Evolutionary conservation across 2,888 invertebrate species (phyloP).

Genomic region (Craniophora ligustri): DNA sequence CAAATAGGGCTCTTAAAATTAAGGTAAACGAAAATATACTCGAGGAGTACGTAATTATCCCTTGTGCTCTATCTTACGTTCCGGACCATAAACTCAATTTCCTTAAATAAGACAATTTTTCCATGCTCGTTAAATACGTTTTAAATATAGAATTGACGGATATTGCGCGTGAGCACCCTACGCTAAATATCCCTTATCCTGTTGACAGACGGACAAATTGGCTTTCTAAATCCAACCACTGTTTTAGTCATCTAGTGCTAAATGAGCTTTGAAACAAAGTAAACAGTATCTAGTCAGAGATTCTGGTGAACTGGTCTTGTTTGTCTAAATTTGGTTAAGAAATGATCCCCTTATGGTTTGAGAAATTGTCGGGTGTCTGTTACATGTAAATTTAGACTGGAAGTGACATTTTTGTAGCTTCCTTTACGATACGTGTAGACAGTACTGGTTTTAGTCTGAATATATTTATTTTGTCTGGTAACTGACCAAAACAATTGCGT

Average conservation of each 20-base stretch:
- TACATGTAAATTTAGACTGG: constrained; percentile 60
- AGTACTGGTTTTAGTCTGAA: constrained; percentile 2
- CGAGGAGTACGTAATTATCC: neutral
- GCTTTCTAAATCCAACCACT: constrained; percentile 71
- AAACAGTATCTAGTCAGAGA: constrained; percentile 1
- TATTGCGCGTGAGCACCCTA: constrained; percentile 57
- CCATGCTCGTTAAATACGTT: constrained; percentile 21
- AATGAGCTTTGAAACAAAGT: constrained; percentile 20
- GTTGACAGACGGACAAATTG: constrained; percentile 84
- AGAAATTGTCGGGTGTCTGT: constrained; percentile 66
- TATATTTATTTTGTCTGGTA: constrained; percentile 33
- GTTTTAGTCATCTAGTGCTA: constrained; percentile 48
- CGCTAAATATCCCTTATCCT: constrained; percentile 71
- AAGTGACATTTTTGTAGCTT: constrained; percentile 46
- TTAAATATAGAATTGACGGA: constrained; percentile 63
- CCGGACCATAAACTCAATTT: constrained; percentile 6
- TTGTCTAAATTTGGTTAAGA: constrained; percentile 64
- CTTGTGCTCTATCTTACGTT: neutral
- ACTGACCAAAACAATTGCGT: constrained; percentile 1
- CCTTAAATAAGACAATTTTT: constrained; percentile 14
- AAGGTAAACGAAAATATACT: too few relatives aligned
- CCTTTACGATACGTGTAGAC: constrained; percentile 26
- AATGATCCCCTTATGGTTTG: constrained; percentile 64
- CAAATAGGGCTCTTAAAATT: too few relatives aligned
- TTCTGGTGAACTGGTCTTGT: constrained; percentile 38